Evolutionary conservation across 2,797 vertebrate genomes (phyloP), one percentile per base, ranked within the genome.

Genomic region (Chrosomus eos): DNA sequence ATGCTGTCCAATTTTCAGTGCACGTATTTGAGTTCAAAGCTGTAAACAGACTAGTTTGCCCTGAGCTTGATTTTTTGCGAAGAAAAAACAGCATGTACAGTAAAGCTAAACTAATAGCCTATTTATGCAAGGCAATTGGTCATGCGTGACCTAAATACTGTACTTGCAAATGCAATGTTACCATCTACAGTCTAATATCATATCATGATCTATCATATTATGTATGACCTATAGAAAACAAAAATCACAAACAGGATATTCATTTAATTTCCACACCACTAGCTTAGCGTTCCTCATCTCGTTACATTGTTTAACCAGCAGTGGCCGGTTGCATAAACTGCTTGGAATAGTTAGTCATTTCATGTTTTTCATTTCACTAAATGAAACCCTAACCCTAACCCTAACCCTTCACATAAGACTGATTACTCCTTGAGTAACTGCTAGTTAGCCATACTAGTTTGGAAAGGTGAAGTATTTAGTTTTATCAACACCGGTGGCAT

Each of bases 1-100:
- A 87, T 45, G 28, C 23, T 13, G 23, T 85, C 86, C 86, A 62
- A 76, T 19, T 48, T 62, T 51, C 53, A 45, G 82, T 81, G 28
- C 0, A 73, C 72, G 7, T 82, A 28, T 77, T 83, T 78, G 78
- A 45, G 40, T 66, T 38, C 16, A 21, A 28, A 48, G 13, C 10
- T n/a, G 33, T 70, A 33, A 75, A 33, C 64, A 58, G 68, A 43
- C 78, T 60, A 40, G 40, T 64, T 79, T 62, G 60, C n/a, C 23
- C 18, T 76, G 72, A 64, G 43, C 28, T 28, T 62, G 68, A 72
- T n/a, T 9, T 9, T 72, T 72, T 45, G 55, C 11, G 4, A 51
- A 23, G 36, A 38, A 53, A 38, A 14, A 36, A 36, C 23, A 51
- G 4, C 8, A 23, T 70, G 43, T 21, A 38, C 67, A 55, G 38